phyloP scores from a whole-genome alignment of 2,113 vertebrate genomes.

The Phaetusa simplex region DNA sequence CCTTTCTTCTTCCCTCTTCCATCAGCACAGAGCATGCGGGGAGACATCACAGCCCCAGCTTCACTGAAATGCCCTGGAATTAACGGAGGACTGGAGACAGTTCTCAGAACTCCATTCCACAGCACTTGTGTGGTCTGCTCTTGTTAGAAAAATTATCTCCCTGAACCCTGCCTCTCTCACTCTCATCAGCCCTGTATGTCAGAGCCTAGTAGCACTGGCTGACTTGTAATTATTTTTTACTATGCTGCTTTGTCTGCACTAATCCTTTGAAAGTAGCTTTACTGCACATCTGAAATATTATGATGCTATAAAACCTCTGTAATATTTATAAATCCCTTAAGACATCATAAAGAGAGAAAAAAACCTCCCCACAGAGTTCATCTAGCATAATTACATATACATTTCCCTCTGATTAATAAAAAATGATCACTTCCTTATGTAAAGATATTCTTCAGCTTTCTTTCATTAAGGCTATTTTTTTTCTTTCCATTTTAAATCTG shows the following conservation, averaged over 20 bases:
- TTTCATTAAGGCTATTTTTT: conserved; percentile 57
- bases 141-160: conserved; percentile 56
- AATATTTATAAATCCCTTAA: conserved; percentile 84
- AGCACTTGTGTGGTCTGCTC: conserved; percentile 66
- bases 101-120: conserved; percentile 17
- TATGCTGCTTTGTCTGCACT: conserved; percentile 76
- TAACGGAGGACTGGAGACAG: background rate
- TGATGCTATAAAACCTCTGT: conserved; percentile 77
- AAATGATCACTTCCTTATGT: conserved; percentile 77
- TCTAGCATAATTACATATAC: conserved; percentile 80
- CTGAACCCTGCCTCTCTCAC: conserved; percentile 47
- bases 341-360: conserved; percentile 78
- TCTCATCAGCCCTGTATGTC: conserved; percentile 64
- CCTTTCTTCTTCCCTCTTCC: background rate
- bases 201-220: conserved; percentile 58
- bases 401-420: conserved; percentile 83
- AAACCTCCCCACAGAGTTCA: conserved; percentile 76
- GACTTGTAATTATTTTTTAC: conserved; percentile 82
- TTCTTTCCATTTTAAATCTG: conserved; percentile 46
- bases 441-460: conserved; percentile 66
- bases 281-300: conserved; percentile 74
- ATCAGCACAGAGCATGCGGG: background rate
- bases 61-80: conserved; percentile 28
- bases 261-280: conserved; percentile 83
- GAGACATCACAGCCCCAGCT: background rate